Percentiles rank a stretch among this genome's conserved stretches.
Conservation (phyloP, 1,140 invertebrate genomes). For the Temnothorax longispinosus region DNA sequence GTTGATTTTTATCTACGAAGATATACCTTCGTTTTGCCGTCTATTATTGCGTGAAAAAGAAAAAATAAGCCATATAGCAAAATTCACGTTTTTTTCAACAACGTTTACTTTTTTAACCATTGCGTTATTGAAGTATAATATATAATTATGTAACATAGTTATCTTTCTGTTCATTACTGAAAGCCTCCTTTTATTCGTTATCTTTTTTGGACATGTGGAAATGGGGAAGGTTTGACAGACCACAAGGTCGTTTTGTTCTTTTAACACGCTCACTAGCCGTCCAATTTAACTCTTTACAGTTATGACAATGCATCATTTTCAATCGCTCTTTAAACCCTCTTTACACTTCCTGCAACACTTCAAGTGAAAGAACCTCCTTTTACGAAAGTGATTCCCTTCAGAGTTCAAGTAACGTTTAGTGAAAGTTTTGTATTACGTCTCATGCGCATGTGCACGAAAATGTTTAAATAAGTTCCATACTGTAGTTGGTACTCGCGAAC, state of each 20-base stretch:
- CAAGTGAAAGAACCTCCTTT: not conserved
- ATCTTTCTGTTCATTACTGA: not conserved
- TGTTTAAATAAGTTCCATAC: not conserved
- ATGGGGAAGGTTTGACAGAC: not conserved
- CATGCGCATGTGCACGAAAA: not conserved
- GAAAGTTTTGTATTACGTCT: not conserved
- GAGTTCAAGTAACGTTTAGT: not conserved
- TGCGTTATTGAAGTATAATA: slow-evolving; percentile 24
- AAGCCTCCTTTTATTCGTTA: not conserved
- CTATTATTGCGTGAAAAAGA: not conserved
- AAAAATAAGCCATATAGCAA: not conserved
- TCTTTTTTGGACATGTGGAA: not conserved
- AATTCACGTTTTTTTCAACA: not conserved
- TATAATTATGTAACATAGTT: slow-evolving; percentile 31
- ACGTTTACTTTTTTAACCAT: slow-evolving; percentile 9
- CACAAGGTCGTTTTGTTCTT: not conserved
- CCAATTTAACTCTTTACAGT: not conserved
- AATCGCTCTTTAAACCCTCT: not conserved
- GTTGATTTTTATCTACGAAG: not conserved
- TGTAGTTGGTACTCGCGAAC: not conserved
- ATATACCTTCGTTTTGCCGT: not conserved
- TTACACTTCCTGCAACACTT: not conserved
- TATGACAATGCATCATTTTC: not conserved
- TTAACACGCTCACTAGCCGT: not conserved
- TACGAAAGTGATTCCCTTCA: not conserved